Evolutionary conservation across 2,113 vertebrate genomes (phyloP).

Genomic region (Melanerpes aurifrons): DNA sequence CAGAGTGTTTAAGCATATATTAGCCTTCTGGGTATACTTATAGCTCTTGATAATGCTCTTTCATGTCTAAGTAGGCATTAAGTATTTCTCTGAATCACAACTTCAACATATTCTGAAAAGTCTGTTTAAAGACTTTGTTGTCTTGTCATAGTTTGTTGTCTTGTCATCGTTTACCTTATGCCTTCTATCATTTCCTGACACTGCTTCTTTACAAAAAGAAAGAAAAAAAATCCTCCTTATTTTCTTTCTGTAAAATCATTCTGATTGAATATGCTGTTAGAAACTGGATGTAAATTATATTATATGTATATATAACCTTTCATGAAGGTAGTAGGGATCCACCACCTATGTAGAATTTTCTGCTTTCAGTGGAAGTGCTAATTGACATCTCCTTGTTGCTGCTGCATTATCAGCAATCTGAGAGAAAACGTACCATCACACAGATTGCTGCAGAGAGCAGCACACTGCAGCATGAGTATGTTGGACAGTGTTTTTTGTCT

Average conservation of each 20-base stretch:
- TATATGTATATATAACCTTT: neutral
- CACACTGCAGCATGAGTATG: neutral
- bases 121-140: neutral
- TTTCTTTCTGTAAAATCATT: neutral
- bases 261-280: neutral
- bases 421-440: neutral
- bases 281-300: neutral
- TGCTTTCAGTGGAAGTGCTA: constrained; percentile 14
- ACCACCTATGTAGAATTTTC: neutral
- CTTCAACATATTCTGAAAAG: neutral
- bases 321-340: neutral
- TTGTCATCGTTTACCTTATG: neutral
- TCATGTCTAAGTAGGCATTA: constrained; percentile 42
- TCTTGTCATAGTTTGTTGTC: neutral
- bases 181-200: neutral
- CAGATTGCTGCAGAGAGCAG: constrained; percentile 23
- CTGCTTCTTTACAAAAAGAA: neutral
- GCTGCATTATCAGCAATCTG: constrained; percentile 9
- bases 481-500: neutral
- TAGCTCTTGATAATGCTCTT: neutral
- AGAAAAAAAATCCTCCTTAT: neutral
- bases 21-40: constrained; percentile 26
- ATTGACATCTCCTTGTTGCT: constrained; percentile 14
- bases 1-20: neutral
- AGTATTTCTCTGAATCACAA: constrained; percentile 24